Base-by-base conservation (phyloP, 2,888 invertebrate genomes). In the Apamea anceps region DNA sequence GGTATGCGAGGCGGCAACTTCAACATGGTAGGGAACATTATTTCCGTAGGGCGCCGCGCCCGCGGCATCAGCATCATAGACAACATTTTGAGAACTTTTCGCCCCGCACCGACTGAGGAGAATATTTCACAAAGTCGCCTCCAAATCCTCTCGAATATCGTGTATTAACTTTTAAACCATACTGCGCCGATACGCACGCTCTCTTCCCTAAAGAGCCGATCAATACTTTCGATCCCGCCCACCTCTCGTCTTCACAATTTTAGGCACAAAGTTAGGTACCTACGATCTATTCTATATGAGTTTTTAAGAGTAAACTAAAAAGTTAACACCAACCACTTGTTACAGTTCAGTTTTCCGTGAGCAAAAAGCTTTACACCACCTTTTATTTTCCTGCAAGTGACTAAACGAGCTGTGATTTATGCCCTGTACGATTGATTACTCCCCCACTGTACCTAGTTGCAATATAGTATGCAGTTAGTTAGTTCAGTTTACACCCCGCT, bases 291-390 rank as follows among this genome's bases (percentile, higher is more conserved):
- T 65, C 8, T 12, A 37, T 6, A 60, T 32, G 54, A 70, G 15
- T 37, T 51, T 18, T 15, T 32, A 51, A 13, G 12, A 32, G n/a
- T 32, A 54, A 74, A 25, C 21, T 63, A 57, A 48, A 51, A 81
- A 81, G n/a, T 42, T 25, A 65, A 71, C 81, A 81, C 81, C 81
- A 75, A 75, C 81, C 81, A 81, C 81, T 81, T 75, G 81, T 81
- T 65, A 75, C 70, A 13, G 5, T 51, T 37, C 37, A n/a, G 25
- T 70, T 65, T 75, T 51, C 32, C 65, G 57, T 60, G 32, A 75
- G 15, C 42, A n/a, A 65, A 54, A n/a, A 51, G 15, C n/a, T 51
- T 32, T 48, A 54, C 54, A 57, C 37, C 28, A 1, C 54, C 18
- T 37, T 42, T 72, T 57, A 21, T 72, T 57, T 62, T 4, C 12